phyloP scores from a whole-genome alignment of 2,797 vertebrate genomes.

The Sternotherus odoratus region DNA sequence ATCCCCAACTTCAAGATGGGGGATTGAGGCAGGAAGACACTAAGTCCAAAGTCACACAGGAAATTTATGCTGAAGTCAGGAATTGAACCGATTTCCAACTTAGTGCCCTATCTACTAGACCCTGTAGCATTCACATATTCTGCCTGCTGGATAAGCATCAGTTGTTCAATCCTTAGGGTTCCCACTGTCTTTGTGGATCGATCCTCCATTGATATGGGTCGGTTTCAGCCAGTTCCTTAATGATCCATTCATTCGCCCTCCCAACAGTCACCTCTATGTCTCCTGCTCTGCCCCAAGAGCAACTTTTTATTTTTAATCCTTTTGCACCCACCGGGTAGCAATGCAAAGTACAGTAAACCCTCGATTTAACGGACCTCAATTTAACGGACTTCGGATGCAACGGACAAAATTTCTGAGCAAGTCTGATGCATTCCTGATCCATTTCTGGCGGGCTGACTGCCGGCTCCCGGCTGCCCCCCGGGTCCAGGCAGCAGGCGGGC shows the following conservation, averaged over 20 bases:
- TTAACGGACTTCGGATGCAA: no score
- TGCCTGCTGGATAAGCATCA: neutral
- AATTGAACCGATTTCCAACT: neutral
- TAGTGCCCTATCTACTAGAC: neutral
- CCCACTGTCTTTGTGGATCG: neutral
- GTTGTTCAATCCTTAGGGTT: neutral
- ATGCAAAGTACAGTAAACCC: no score
- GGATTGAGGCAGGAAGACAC: neutral
- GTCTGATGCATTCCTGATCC: no score
- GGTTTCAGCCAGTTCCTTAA: neutral
- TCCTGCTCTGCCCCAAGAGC: neutral
- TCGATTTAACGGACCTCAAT: no score
- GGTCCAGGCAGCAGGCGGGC: no score
- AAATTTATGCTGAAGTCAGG: neutral
- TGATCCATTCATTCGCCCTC: neutral
- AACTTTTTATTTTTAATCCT: neutral
- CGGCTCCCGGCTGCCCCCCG: no score
- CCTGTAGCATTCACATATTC: neutral
- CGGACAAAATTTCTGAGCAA: no score
- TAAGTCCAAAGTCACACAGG: neutral
- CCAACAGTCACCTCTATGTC: neutral
- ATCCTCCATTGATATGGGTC: neutral
- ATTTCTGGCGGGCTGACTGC: no score
- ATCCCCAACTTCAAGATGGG: neutral
- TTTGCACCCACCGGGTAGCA: neutral